Conservation (phyloP, 2,888 invertebrate genomes). For the Idaea biselata region DNA sequence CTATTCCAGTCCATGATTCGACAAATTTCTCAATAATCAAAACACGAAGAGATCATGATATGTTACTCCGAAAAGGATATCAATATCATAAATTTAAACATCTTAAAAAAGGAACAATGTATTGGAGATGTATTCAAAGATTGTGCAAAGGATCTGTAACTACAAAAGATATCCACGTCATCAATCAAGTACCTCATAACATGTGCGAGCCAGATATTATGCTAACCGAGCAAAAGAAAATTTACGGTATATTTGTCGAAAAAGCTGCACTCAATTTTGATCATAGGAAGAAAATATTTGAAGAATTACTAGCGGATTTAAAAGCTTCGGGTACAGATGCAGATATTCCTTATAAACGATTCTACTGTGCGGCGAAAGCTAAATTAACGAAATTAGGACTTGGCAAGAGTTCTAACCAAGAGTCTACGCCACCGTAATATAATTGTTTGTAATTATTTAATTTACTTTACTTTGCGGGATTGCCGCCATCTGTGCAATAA, state of each 20-base stretch:
- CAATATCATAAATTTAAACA: background rate
- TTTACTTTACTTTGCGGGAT: too few species aligned
- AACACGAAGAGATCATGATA: background rate
- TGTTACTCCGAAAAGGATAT: background rate
- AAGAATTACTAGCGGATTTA: background rate
- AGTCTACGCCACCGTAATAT: background rate
- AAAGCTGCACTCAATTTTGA: background rate
- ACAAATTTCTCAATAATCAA: background rate
- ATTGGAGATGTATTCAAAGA: conserved; percentile 1
- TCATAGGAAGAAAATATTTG: background rate
- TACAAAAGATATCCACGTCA: background rate
- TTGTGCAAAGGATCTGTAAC: background rate
- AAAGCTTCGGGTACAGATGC: background rate
- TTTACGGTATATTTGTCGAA: background rate
- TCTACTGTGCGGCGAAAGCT: background rate
- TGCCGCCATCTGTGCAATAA: too few species aligned
- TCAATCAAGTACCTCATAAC: background rate
- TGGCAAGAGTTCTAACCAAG: background rate
- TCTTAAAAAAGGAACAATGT: background rate
- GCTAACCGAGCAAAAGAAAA: background rate
- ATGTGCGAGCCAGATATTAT: background rate
- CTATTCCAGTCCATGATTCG: background rate
- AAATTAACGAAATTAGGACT: background rate
- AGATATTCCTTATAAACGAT: background rate
- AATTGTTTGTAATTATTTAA: background rate